Base-by-base conservation (phyloP, 2,113 vertebrate genomes). In the Semnornis frantzii region DNA sequence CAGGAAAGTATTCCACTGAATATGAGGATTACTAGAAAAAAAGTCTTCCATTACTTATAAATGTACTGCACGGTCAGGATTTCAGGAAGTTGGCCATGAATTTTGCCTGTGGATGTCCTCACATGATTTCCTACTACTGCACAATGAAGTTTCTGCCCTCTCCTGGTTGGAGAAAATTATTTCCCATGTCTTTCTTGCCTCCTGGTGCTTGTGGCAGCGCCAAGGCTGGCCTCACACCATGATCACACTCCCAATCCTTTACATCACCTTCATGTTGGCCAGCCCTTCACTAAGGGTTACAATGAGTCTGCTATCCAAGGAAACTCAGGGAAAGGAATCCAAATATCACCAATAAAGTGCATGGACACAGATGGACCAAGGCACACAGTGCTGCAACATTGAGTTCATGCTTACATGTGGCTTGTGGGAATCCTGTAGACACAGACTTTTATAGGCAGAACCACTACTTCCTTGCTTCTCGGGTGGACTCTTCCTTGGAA, bases 1-100 rank as follows among this genome's bases (percentile, higher is more conserved):
- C 83, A 87, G 63, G 30, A 72, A 86, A 89, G 12, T 58, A 34
- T 82, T 86, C 66, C 44, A 62, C 15, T 72, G 90, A 86, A 75
- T n/a, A 46, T 65, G 63, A 93, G 33, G n/a, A 89, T 94, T 88
- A 82, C 74, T 62, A 86, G 86, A 46, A 90, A 82, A 88, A 54
- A 21, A 5, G 10, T 58, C 15, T 18, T 84, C 70, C 30, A 31
- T 68, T 83, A 74, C 52, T 59, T 69, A 68, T 44, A 74, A 6
- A 34, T 54, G 48, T 4, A 1, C 54, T 74, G 91, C 91, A 89
- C 64, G 6, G 70, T 91, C 76, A 77, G 4, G 2, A 0, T 80
- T 89, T 95, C 34, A 82, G 71, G 79, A 85, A 89, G 83, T n/a
- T 37, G n/a, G 25, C 27, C 18, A 75, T 57, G 50, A 28, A 9